phyloP scores from a whole-genome alignment of 2,113 vertebrate genomes.

The Todiramphus chloris region DNA sequence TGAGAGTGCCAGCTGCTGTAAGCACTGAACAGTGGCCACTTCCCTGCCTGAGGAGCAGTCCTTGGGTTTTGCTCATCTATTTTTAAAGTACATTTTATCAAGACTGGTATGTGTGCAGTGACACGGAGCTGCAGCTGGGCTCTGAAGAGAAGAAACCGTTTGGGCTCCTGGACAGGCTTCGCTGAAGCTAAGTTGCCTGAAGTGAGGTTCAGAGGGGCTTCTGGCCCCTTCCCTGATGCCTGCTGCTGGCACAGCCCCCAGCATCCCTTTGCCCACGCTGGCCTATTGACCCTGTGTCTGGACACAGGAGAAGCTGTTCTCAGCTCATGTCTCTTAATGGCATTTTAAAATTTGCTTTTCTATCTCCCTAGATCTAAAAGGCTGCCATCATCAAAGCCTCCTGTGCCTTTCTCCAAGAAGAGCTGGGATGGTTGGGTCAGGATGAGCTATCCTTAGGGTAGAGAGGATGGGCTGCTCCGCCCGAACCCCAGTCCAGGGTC shows the following conservation, averaged over 20 bases:
- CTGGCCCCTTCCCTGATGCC: background rate
- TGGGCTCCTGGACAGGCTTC: background rate
- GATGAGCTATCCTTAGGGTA: background rate
- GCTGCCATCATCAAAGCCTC: background rate
- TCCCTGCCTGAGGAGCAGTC: background rate
- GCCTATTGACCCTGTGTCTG: background rate
- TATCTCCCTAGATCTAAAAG: background rate
- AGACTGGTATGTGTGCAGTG: background rate
- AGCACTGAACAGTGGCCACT: background rate
- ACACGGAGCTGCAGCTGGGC: background rate
- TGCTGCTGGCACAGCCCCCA: background rate
- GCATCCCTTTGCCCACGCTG: background rate
- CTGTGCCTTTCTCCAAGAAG: background rate
- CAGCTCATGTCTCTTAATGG: background rate
- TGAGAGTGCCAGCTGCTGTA: background rate
- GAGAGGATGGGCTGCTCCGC: background rate
- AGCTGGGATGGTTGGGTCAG: rapidly evolving
- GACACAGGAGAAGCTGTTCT: background rate
- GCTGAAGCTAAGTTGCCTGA: background rate
- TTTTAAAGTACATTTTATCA: background rate
- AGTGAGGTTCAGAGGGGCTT: background rate
- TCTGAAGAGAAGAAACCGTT: background rate
- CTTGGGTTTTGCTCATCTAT: background rate
- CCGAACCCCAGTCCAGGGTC: rapidly evolving
- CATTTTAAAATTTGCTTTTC: background rate